Conservation (phyloP, 2,113 vertebrate species). For the Collichthys lucidus region DNA sequence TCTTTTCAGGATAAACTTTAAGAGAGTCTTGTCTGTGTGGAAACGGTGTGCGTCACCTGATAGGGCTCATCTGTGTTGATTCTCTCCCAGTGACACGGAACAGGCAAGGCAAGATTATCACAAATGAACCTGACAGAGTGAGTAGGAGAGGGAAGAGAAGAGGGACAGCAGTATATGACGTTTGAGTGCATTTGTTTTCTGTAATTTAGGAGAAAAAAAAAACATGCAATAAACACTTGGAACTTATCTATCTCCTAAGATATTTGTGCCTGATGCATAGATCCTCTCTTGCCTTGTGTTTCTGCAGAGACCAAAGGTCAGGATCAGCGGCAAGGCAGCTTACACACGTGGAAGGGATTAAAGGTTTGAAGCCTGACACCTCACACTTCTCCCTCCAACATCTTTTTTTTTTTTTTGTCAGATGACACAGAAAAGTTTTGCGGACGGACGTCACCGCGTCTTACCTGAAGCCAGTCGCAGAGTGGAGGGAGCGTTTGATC, state of each 20-base stretch:
- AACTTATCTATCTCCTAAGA: not conserved
- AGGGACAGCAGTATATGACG: not conserved
- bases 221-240: no score
- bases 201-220: not conserved
- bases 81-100: slow-evolving; percentile 95
- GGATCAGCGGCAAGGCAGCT: not conserved
- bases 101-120: slow-evolving; percentile 93
- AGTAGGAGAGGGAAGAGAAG: slow-evolving; percentile 31
- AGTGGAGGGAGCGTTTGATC: slow-evolving; percentile 93
- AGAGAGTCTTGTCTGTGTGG: not conserved
- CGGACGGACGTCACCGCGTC: slow-evolving; percentile 1
- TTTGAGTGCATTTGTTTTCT: not conserved
- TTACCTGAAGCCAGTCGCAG: slow-evolving; percentile 94
- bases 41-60: slow-evolving; percentile 84
- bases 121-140: slow-evolving; percentile 90
- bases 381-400: not conserved
- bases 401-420: not conserved
- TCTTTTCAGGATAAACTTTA: no score
- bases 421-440: not conserved
- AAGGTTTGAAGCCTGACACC: slow-evolving; percentile 7
- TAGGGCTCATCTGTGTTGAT: slow-evolving; percentile 93
- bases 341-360: not conserved
- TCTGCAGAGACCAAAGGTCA: not conserved
- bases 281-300: not conserved
- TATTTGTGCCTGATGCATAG: not conserved